These are phyloP conservation scores for Helobdella robusta DNA, from an alignment of 2,888 invertebrate species.

Conservation along the genomic window DNA sequence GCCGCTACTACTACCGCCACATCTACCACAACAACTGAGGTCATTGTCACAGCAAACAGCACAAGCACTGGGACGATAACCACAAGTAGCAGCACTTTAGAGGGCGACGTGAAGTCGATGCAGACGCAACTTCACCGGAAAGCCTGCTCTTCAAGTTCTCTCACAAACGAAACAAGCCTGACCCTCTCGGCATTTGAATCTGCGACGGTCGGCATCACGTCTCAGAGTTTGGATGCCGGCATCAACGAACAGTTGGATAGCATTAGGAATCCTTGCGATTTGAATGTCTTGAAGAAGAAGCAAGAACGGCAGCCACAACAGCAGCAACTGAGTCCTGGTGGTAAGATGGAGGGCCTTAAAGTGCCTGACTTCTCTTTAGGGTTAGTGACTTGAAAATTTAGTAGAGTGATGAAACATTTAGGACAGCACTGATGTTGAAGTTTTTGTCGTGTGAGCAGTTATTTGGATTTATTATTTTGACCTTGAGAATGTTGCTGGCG, in stretches of 20 bases:
- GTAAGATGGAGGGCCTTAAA: too few species aligned
- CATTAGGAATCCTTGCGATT: slow-evolving; percentile 13
- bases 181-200: not conserved
- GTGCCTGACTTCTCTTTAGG: too few species aligned
- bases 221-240: slow-evolving; percentile 20
- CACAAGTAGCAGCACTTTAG: not conserved
- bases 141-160: slow-evolving; percentile 6
- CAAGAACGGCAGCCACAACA: not conserved
- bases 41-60: not conserved
- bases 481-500: too few species aligned
- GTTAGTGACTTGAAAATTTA: too few species aligned
- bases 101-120: not conserved
- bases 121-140: not conserved
- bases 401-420: too few species aligned
- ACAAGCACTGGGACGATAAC: not conserved
- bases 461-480: too few species aligned
- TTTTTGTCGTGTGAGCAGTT: too few species aligned
- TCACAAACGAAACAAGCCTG: not conserved
- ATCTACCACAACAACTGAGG: too few species aligned
- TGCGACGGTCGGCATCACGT: slow-evolving; percentile 6
- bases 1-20: too few species aligned
- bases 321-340: too few species aligned
- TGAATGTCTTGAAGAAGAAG: not conserved
- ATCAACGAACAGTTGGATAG: slow-evolving; percentile 22
- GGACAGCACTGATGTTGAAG: too few species aligned